phyloP scores from a whole-genome alignment of 2,888 invertebrate genomes.

The Luffia ferchaultella region DNA sequence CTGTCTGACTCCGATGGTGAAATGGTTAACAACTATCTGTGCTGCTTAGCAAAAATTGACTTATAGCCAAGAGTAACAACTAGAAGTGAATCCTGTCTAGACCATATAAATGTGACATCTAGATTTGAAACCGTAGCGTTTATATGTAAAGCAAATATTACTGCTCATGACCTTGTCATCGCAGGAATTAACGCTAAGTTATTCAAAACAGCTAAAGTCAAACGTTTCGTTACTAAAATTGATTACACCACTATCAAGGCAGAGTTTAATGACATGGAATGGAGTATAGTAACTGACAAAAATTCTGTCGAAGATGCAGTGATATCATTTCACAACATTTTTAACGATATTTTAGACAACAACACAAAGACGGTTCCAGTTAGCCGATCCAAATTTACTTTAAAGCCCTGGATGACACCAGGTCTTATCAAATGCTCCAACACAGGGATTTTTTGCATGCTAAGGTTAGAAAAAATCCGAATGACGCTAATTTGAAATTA shows the following conservation, averaged over 20 bases:
- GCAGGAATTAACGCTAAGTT: background rate
- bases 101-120: constrained; percentile 10
- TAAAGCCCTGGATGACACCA: constrained; percentile 14
- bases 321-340: background rate
- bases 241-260: background rate
- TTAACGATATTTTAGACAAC: background rate
- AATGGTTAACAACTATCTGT: constrained; percentile 4
- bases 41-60: constrained; percentile 10
- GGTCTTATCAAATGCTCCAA: constrained; percentile 9
- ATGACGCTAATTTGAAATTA: constrained; percentile 1
- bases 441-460: constrained; percentile 10
- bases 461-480: constrained; percentile 3
- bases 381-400: constrained; percentile 5
- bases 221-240: background rate
- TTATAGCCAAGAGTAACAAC: constrained; percentile 10
- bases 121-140: constrained; percentile 1
- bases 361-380: constrained; percentile 2
- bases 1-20: background rate
- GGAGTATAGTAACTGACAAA: background rate
- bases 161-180: constrained; percentile 10
- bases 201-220: background rate
- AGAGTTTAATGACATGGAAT: background rate
- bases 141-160: constrained; percentile 9
- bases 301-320: background rate
- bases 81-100: constrained; percentile 9